Conservation (phyloP, 2,797 vertebrate species). For the Phoebastria nigripes region DNA sequence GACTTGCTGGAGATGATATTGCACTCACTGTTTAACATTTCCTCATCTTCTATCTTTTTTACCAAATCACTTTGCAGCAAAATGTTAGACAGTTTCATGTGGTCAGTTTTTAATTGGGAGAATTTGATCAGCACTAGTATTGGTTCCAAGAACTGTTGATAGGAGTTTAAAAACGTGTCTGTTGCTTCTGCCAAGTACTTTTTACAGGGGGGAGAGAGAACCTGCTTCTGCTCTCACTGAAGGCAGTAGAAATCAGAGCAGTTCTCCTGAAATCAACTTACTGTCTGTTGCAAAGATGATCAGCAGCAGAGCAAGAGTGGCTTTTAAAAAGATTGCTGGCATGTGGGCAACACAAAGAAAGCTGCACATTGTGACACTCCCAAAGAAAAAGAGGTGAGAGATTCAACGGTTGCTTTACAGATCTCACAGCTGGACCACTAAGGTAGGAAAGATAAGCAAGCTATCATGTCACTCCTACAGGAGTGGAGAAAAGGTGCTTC, state of each 20-base stretch:
- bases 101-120: background rate
- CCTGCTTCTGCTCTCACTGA: background rate
- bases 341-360: background rate
- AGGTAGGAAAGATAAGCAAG: background rate
- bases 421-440: background rate
- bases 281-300: background rate
- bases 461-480: background rate
- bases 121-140: background rate
- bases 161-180: background rate
- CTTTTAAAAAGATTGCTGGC: background rate
- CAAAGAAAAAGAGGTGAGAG: background rate
- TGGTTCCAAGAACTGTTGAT: background rate
- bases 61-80: background rate
- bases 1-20: background rate
- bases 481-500: background rate
- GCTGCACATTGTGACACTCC: background rate
- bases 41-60: background rate
- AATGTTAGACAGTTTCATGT: background rate
- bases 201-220: background rate
- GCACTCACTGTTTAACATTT: background rate
- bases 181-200: background rate
- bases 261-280: background rate
- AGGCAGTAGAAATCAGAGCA: background rate
- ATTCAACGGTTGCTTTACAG: background rate
- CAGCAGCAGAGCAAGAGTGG: background rate